These are phyloP conservation scores for Drosophila albomicans DNA, from an alignment of 1,140 invertebrate species.

Conservation along the genomic window DNA sequence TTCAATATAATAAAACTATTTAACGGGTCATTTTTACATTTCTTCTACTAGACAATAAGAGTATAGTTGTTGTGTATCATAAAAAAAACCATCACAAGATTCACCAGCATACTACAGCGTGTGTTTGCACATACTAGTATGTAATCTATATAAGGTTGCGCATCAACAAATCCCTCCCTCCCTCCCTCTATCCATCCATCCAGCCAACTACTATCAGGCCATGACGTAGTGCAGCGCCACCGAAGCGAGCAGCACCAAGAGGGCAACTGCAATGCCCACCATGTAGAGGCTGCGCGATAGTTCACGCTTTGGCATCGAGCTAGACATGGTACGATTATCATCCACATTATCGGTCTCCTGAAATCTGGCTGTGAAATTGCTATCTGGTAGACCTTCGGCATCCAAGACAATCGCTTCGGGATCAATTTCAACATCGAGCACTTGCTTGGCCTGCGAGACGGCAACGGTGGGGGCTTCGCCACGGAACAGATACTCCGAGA, in stretches of 20 bases:
- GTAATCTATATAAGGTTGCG: conserved; percentile 55
- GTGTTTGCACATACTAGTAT: conserved; percentile 50
- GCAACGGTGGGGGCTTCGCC: conserved; percentile 79
- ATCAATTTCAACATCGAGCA: conserved; percentile 76
- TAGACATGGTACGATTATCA: conserved; percentile 35
- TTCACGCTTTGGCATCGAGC: conserved; percentile 73
- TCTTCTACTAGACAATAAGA: conserved; percentile 59
- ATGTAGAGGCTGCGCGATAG: conserved; percentile 76
- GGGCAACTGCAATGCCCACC: conserved; percentile 73
- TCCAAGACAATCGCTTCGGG: conserved; percentile 66
- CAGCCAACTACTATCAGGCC: conserved; percentile 24
- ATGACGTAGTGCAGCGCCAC: conserved; percentile 69
- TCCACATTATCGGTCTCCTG: conserved; percentile 26
- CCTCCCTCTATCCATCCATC: too few species aligned
- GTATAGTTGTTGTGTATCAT: conserved; percentile 68
- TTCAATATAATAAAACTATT: conserved; percentile 78
- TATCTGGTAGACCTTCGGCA: conserved; percentile 71
- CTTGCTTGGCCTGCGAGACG: conserved; percentile 77
- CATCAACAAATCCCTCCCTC: conserved; percentile 11
- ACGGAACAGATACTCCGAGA: conserved; percentile 81
- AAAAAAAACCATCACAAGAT: conserved; percentile 81
- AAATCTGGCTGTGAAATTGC: conserved; percentile 37
- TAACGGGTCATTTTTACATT: conserved; percentile 70
- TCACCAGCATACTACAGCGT: conserved; percentile 43
- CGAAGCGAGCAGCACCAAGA: conserved; percentile 71